Conservation (phyloP, 2,113 vertebrate genomes). For the Danio rerio region DNA sequence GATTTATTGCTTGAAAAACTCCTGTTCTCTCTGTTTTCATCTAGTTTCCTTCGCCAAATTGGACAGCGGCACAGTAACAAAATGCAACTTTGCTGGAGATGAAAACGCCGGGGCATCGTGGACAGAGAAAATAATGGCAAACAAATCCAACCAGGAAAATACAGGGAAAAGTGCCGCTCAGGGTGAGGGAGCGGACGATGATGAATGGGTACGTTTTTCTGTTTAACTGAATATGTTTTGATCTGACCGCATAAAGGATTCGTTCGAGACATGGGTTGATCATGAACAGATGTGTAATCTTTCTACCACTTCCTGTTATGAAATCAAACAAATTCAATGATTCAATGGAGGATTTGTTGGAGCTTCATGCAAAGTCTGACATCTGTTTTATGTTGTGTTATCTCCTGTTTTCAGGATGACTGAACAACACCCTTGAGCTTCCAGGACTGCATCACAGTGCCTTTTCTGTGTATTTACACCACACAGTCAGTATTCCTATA, state of each 20-base stretch:
- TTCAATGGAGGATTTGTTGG: background rate
- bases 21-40: too few species aligned
- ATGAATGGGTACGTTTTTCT: slow-evolving; percentile 82
- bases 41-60: slow-evolving; percentile 84
- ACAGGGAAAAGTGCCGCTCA: slow-evolving; percentile 48
- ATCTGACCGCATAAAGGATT: background rate
- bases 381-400: slow-evolving; percentile 43
- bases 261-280: background rate
- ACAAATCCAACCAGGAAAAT: slow-evolving; percentile 67
- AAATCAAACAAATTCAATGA: too few species aligned
- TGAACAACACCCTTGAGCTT: slow-evolving; percentile 54
- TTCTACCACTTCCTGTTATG: background rate
- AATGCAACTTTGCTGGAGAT: slow-evolving; percentile 88
- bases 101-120: slow-evolving; percentile 81
- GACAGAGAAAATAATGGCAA: slow-evolving; percentile 88
- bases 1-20: too few species aligned
- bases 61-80: slow-evolving; percentile 83
- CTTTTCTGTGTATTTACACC: background rate
- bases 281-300: background rate
- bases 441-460: background rate
- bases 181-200: slow-evolving; percentile 82
- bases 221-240: background rate
- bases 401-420: slow-evolving; percentile 69
- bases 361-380: background rate
- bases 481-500: background rate